Percentiles rank a stretch among this genome's conserved stretches.
Conservation (phyloP, 2,888 invertebrate genomes). For the Ametastegia equiseti region DNA sequence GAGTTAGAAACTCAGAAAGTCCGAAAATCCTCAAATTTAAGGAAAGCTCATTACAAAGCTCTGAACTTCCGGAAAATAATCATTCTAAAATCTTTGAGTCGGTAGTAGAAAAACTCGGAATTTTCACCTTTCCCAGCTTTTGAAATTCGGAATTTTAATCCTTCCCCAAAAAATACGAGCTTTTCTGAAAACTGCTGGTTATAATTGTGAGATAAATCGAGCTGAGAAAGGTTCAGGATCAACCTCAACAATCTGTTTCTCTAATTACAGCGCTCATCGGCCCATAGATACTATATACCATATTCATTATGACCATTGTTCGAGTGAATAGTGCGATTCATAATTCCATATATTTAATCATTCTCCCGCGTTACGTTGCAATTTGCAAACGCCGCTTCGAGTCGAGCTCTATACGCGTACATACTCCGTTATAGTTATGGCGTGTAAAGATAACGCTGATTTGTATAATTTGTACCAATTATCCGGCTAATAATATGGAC, state of each 20-base stretch:
- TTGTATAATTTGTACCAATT: constrained; percentile 24
- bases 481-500: not conserved
- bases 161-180: no score
- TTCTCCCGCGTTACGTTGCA: not conserved
- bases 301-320: not conserved
- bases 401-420: not conserved
- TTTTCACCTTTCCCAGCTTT: no score
- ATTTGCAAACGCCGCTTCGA: constrained; percentile 2
- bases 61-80: no score
- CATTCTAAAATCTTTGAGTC: no score
- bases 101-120: no score
- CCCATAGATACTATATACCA: no score
- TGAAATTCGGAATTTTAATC: no score
- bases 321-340: not conserved
- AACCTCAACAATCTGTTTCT: not conserved
- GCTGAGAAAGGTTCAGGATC: not conserved
- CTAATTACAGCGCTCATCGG: not conserved
- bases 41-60: no score
- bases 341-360: constrained; percentile 5
- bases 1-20: no score
- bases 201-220: not conserved
- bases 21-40: no score
- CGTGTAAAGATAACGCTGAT: not conserved
- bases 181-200: no score
- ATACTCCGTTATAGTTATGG: not conserved